A percentile compares a stretch with the other conserved stretches of the same genome.
Evolutionary conservation across 2,797 vertebrate species (phyloP).

Genomic region (Thripadectes ignobilis): DNA sequence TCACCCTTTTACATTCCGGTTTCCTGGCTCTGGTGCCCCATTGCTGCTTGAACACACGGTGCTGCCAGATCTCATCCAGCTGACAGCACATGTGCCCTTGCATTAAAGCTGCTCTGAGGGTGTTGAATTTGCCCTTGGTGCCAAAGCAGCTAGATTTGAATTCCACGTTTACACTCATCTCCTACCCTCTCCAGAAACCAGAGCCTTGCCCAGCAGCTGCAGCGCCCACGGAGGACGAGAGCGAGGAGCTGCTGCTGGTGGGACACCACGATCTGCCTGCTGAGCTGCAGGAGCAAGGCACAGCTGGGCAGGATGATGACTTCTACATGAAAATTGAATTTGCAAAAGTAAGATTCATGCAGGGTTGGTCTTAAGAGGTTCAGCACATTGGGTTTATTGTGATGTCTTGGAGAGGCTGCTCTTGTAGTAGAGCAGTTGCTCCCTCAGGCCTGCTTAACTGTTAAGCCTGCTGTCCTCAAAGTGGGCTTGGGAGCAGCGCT

Average conservation of each 20-base stretch:
- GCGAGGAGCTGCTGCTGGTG: constrained; percentile 54
- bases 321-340: constrained; percentile 28
- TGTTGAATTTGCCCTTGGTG: not conserved
- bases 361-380: not conserved
- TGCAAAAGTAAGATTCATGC: not conserved
- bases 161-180: not conserved
- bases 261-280: constrained; percentile 75
- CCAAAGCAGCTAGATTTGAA: not conserved
- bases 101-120: not conserved
- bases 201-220: not conserved
- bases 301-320: not conserved
- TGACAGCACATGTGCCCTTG: not conserved
- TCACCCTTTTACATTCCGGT: not conserved
- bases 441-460: not conserved
- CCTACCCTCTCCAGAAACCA: constrained; percentile 66
- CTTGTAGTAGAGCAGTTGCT: not conserved
- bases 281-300: constrained; percentile 59
- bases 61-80: not conserved
- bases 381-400: fast-evolving
- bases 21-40: not conserved
- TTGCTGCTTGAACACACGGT: not conserved
- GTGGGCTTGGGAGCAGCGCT: fast-evolving
- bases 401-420: not conserved
- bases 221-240: not conserved
- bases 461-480: not conserved